These are phyloP conservation scores for Anhinga anhinga DNA, from an alignment of 2,113 vertebrate species.

Conservation along the genomic window DNA sequence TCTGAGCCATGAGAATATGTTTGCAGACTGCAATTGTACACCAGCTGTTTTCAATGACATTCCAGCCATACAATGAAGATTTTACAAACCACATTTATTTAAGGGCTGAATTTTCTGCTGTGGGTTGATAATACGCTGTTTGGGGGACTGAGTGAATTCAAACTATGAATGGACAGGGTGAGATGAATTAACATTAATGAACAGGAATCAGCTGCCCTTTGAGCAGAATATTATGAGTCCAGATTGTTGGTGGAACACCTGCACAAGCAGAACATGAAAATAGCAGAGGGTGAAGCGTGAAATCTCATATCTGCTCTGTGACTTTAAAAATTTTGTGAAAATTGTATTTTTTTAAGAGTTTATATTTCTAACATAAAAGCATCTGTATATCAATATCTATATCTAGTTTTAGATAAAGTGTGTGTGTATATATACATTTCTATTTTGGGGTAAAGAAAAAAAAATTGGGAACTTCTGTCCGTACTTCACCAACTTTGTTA, in stretches of 20 bases:
- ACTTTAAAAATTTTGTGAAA: not conserved
- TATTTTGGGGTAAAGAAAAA: not conserved
- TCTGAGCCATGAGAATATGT: slow-evolving; percentile 63
- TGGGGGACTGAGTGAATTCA: not conserved
- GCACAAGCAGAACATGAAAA: not conserved
- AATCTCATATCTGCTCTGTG: not conserved
- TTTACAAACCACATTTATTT: slow-evolving; percentile 56
- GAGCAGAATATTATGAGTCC: not conserved
- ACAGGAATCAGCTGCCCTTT: not conserved
- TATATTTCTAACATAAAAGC: not conserved
- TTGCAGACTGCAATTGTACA: slow-evolving; percentile 48
- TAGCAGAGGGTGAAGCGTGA: not conserved
- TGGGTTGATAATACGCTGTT: not conserved
- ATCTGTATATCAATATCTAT: not conserved
- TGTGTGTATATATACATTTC: not conserved
- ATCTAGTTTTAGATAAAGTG: not conserved
- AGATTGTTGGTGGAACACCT: not conserved
- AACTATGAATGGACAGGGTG: not conserved
- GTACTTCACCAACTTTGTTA: not conserved
- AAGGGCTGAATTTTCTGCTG: slow-evolving; percentile 29
- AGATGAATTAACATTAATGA: slow-evolving; percentile 11
- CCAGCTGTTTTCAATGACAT: slow-evolving; percentile 72
- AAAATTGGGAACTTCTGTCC: not conserved
- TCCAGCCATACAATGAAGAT: slow-evolving; percentile 60
- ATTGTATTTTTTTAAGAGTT: not conserved